Conservation (phyloP, 2,113 vertebrate species). For the Cephalophus harveyi region DNA sequence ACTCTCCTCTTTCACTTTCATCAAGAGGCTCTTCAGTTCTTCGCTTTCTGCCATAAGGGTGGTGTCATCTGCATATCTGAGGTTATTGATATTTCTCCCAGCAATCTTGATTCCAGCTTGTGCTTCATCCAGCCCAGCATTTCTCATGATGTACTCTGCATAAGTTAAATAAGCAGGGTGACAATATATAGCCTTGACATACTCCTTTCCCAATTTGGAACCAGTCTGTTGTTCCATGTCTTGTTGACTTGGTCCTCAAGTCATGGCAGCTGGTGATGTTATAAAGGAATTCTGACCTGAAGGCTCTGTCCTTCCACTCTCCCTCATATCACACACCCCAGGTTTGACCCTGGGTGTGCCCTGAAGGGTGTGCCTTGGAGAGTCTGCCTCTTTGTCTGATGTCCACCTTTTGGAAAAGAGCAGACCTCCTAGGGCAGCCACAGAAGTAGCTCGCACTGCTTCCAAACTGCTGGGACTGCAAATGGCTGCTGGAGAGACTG, state of each 20-base stretch:
- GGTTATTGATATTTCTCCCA: background rate
- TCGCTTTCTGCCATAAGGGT: background rate
- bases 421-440: background rate
- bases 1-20: background rate
- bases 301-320: background rate
- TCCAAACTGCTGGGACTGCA: background rate
- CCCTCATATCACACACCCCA: background rate
- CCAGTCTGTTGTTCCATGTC: background rate
- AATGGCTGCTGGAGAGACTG: background rate
- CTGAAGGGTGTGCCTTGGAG: background rate
- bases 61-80: background rate
- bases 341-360: background rate
- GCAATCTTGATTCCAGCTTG: background rate
- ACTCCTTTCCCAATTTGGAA: background rate
- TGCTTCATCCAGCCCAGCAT: rapidly evolving
- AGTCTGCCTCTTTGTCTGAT: background rate
- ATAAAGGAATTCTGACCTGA: background rate
- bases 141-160: background rate
- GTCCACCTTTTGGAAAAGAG: background rate
- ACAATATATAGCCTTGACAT: background rate
- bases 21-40: background rate
- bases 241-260: background rate
- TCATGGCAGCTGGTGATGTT: background rate
- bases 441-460: background rate
- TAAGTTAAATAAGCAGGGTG: background rate